Percentiles rank a stretch among this genome's conserved stretches.
These are phyloP conservation scores for Halcyon badia DNA, from an alignment of 2,797 vertebrate species.

Conservation along the genomic window DNA sequence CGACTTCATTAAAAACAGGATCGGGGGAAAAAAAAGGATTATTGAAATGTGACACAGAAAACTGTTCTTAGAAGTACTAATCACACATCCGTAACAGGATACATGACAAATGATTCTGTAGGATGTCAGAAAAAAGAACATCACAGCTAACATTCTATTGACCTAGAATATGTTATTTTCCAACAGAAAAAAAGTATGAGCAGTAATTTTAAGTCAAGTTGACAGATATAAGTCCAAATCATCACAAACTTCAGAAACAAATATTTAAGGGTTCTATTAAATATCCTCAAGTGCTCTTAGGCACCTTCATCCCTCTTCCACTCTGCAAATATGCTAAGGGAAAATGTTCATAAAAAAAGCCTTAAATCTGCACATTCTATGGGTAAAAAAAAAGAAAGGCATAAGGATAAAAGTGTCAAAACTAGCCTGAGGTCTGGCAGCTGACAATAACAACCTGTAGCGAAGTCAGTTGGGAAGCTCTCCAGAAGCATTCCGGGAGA, in stretches of 20 bases:
- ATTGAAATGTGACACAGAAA: neutral
- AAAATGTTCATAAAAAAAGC: neutral
- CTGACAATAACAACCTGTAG: neutral
- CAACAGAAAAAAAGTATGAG: neutral
- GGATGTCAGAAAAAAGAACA: neutral
- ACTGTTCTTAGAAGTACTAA: neutral
- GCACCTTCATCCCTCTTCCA: neutral
- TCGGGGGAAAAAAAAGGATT: neutral
- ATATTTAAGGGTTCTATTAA: constrained; percentile 13
- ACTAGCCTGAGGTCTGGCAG: constrained; percentile 15
- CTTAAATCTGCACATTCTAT: neutral
- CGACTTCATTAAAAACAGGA: neutral
- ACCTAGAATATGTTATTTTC: neutral
- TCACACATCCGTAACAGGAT: neutral
- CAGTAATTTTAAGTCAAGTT: constrained; percentile 4
- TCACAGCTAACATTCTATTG: neutral
- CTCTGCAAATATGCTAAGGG: neutral
- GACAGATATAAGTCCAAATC: constrained; percentile 15
- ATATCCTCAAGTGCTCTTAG: neutral
- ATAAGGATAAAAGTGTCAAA: neutral
- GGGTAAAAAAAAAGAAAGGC: too few species aligned
- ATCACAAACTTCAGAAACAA: neutral
- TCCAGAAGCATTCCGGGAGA: neutral
- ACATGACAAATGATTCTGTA: neutral
- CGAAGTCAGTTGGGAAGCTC: neutral